Evolutionary conservation across 2,888 invertebrate species (phyloP), one percentile per base, ranked within the genome.

Genomic region (Trisateles emortualis): DNA sequence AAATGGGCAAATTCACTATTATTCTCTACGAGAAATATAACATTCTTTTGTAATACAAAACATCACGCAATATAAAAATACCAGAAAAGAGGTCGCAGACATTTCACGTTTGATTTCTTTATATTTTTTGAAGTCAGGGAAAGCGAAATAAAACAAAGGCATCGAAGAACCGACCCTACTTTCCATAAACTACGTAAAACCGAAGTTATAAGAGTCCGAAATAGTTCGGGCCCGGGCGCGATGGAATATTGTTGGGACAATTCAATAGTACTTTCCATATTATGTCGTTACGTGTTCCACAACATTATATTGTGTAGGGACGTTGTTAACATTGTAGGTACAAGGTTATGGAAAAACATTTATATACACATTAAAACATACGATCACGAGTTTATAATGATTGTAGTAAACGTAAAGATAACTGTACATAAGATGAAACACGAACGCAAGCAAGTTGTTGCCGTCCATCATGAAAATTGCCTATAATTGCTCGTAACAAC

Each of bases 401-500:
- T 48, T 26, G 32, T 50, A 35, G 54, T 47, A 52, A 46, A 68
- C 60, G 63, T 64, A 54, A 66, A 69, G 59, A 60, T 78, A 79
- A 81, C 79, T 70, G 78, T 74, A 73, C 61, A 51, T 49, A 48
- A 63, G 63, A 67, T 64, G 66, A 65, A 64, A 47, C 63, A 67
- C 42, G 64, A 48, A 68, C 59, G 46, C 56, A 51, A 64, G 62
- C 61, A 56, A 67, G 74, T 84, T 84, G 81, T 81, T 83, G 72
- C 73, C 51, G 66, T 70, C 70, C 52, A 66, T 72, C 69, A 75
- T 74, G 76, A 77, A 84, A 86, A 85, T 83, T 76, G 70, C 70
- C 75, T 75, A 76, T 84, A 86, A 85, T 85, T 83, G 76, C 74
- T 72, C 52, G 52, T 67, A 83, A 81, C 79, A 67, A 83, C 83